phyloP scores from a whole-genome alignment of 1,140 invertebrate species.

The Mamestra configurata region DNA sequence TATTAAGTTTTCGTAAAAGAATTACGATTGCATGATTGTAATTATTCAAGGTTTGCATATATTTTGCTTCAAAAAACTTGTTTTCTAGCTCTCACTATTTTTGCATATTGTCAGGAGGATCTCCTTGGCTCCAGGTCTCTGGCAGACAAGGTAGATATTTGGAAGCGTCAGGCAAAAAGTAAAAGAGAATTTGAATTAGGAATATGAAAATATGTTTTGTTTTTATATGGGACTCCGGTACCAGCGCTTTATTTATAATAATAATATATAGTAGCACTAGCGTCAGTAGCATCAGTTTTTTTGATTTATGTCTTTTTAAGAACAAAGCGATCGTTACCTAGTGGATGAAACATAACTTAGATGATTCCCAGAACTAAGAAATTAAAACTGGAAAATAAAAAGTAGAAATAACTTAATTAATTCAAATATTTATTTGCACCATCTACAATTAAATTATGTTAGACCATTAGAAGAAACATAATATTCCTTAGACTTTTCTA shows the following conservation, averaged over 20 bases:
- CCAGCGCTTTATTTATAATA: too few relatives aligned
- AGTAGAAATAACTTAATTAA: background rate
- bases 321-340: background rate
- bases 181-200: too few relatives aligned
- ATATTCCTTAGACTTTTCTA: background rate
- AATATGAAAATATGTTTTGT: too few relatives aligned
- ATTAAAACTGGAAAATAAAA: background rate
- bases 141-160: too few relatives aligned
- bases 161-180: too few relatives aligned
- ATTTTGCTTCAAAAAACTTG: background rate
- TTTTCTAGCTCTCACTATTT: too few relatives aligned
- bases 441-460: background rate
- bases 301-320: background rate
- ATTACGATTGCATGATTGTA: slow-evolving; percentile 7
- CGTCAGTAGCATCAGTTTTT: too few relatives aligned
- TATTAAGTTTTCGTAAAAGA: slow-evolving; percentile 7
- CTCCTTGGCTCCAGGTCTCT: too few relatives aligned
- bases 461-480: background rate
- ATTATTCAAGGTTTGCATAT: slow-evolving; percentile 10
- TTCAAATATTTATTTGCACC: background rate
- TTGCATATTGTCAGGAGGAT: too few relatives aligned
- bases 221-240: too few relatives aligned
- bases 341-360: background rate
- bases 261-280: too few relatives aligned
- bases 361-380: background rate